A percentile compares a stretch with the other conserved stretches of the same genome.
These are phyloP conservation scores for Anorthoa munda DNA, from an alignment of 2,888 invertebrate genomes.

Conservation along the genomic window DNA sequence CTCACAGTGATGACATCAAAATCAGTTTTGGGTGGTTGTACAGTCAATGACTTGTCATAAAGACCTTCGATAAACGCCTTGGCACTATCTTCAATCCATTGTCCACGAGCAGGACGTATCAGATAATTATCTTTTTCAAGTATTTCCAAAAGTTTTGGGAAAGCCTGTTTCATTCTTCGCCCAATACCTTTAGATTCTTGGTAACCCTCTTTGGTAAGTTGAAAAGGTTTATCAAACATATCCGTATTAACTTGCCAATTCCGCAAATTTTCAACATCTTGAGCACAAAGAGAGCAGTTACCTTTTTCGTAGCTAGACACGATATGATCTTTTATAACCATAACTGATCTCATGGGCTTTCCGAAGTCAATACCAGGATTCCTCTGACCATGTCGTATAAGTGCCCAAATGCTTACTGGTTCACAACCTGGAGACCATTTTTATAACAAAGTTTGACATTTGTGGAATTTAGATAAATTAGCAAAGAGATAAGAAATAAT, in stretches of 20 bases:
- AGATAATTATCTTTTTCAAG: constrained; percentile 86
- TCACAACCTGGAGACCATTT: constrained; percentile 77
- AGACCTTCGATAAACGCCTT: constrained; percentile 91
- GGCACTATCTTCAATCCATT: constrained; percentile 91
- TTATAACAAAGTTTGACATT: neutral
- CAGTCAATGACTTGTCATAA: constrained; percentile 63
- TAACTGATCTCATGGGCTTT: constrained; percentile 75
- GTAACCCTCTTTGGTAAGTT: constrained; percentile 85
- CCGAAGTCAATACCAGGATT: constrained; percentile 72
- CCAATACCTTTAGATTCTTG: constrained; percentile 92
- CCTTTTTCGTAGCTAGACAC: constrained; percentile 78
- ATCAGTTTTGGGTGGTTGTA: constrained; percentile 67
- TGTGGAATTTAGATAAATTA: neutral
- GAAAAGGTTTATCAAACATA: constrained; percentile 74
- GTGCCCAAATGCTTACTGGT: constrained; percentile 82
- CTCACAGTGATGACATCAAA: constrained; percentile 72
- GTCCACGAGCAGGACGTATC: constrained; percentile 91
- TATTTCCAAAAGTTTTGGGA: constrained; percentile 84
- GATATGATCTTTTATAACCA: constrained; percentile 76
- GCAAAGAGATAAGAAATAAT: neutral
- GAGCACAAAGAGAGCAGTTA: constrained; percentile 82
- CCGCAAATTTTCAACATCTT: constrained; percentile 83
- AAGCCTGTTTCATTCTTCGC: constrained; percentile 79
- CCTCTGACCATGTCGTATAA: constrained; percentile 80
- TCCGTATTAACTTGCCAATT: constrained; percentile 75